Conservation (phyloP, 1,140 invertebrate genomes). For the Rhagoletis zephyria region DNA sequence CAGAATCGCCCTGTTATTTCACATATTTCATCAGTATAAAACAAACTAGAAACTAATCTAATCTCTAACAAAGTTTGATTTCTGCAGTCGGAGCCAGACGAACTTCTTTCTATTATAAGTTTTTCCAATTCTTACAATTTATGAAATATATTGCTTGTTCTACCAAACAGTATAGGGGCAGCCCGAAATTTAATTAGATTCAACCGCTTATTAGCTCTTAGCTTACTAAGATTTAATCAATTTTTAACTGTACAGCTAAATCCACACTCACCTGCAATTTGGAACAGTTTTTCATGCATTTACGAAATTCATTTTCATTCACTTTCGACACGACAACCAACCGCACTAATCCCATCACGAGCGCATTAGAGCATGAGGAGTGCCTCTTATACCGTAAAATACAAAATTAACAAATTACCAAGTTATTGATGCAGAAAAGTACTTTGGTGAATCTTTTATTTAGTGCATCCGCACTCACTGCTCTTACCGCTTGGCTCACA, state of each 20-base stretch:
- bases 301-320: slow-evolving; percentile 12
- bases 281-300: neutral
- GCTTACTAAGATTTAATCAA: neutral
- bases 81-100: no score
- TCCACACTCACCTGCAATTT: slow-evolving; percentile 6
- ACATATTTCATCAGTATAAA: no score
- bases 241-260: neutral
- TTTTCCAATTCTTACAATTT: no score
- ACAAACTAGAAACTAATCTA: no score
- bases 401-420: slow-evolving; percentile 47
- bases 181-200: neutral
- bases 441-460: slow-evolving; percentile 50
- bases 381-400: slow-evolving; percentile 31
- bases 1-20: no score
- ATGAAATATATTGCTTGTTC: no score
- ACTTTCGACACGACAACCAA: neutral
- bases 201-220: neutral
- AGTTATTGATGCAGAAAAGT: slow-evolving; percentile 50
- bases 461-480: slow-evolving; percentile 29
- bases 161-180: neutral
- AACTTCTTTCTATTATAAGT: no score
- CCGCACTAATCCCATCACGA: slow-evolving; percentile 4
- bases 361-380: slow-evolving; percentile 16
- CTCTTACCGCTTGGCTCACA: neutral
- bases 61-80: no score